Conservation (phyloP, 2,888 invertebrate species). For the Trissoscelio sp. region DNA sequence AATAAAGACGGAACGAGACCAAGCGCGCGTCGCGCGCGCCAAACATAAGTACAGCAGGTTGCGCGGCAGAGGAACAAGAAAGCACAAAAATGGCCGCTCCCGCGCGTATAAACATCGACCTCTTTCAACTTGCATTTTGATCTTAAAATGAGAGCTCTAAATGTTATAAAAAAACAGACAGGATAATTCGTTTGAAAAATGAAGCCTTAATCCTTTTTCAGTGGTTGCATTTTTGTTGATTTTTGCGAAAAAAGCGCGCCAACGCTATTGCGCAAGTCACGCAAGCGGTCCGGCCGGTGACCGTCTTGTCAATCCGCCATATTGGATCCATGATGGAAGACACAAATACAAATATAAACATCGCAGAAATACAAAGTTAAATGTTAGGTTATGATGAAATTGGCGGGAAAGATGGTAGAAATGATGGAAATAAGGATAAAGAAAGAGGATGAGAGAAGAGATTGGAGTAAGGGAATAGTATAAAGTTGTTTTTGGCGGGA, state of each 20-base stretch:
- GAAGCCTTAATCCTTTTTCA: no score
- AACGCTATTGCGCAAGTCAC: constrained; percentile 61
- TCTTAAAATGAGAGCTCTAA: no score
- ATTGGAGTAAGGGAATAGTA: background rate
- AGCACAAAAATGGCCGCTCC: constrained; percentile 81
- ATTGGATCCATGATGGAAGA: constrained; percentile 54
- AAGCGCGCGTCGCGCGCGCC: constrained; percentile 63
- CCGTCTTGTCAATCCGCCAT: constrained; percentile 82
- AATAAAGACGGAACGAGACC: constrained; percentile 68
- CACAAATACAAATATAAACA: constrained; percentile 62
- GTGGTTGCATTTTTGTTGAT: background rate
- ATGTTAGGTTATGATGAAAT: constrained; percentile 24
- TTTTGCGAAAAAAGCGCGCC: background rate
- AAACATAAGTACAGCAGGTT: constrained; percentile 28
- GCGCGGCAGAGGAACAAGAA: constrained; percentile 46
- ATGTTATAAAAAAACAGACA: no score
- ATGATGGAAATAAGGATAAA: constrained; percentile 70
- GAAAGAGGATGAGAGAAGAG: background rate
- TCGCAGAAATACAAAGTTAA: background rate
- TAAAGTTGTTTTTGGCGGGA: constrained; percentile 52
- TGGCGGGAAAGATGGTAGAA: constrained; percentile 28
- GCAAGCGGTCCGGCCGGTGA: constrained; percentile 80
- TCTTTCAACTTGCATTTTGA: no score
- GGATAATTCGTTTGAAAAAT: no score
- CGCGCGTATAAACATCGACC: constrained; percentile 80